A percentile compares a stretch with the other conserved stretches of the same genome.
These are phyloP conservation scores for Bagarius yarrelli DNA, from an alignment of 2,113 vertebrate species.

Conservation along the genomic window DNA sequence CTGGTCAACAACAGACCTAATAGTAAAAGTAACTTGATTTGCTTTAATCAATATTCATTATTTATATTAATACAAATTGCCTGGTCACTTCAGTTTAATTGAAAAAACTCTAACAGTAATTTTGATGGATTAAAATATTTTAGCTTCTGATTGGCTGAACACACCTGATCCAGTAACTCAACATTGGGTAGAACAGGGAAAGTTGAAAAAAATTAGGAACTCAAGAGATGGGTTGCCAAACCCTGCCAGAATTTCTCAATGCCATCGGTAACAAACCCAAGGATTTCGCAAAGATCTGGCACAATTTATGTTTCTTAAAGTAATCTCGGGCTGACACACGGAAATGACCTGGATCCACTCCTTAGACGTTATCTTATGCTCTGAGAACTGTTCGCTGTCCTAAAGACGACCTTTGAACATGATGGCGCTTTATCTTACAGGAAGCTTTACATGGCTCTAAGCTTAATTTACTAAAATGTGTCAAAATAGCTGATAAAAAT, in stretches of 20 bases:
- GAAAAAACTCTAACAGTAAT: no score
- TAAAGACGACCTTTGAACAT: not conserved
- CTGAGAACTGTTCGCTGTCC: conserved; percentile 9
- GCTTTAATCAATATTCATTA: no score
- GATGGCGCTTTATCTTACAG: not conserved
- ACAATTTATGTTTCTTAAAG: conserved; percentile 16
- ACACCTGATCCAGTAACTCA: no score
- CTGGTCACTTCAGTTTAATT: no score
- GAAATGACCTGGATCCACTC: conserved; percentile 29
- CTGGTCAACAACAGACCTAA: no score
- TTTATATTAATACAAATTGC: no score
- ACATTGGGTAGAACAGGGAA: no score
- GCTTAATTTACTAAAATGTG: not conserved
- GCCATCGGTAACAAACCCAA: not conserved
- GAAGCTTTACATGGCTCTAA: not conserved
- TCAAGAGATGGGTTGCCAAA: no score
- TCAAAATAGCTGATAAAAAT: not conserved
- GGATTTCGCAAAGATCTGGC: conserved; percentile 7
- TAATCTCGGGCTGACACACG: conserved; percentile 30
- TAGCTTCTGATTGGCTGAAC: no score
- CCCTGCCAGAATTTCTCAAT: not conserved
- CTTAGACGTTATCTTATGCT: conserved; percentile 15
- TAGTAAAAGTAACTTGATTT: no score
- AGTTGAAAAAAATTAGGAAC: no score
- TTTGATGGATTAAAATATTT: no score